A percentile compares a stretch with the other conserved stretches of the same genome.
Evolutionary conservation across 1,140 invertebrate species (phyloP).

Genomic region (Atta cephalotes): DNA sequence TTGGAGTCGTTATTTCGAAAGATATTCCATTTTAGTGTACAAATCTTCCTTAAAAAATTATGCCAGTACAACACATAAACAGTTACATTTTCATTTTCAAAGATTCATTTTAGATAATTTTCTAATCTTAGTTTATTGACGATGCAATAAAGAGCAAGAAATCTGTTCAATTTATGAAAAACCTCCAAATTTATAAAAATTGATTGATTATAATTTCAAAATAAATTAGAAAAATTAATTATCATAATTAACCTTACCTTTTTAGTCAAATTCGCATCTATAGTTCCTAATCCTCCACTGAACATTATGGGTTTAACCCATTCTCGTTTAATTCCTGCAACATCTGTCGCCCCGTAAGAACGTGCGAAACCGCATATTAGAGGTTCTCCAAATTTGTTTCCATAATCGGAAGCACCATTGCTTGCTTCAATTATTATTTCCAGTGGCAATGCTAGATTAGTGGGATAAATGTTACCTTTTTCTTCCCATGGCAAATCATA

Average conservation of each 20-base stretch:
- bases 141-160: too few relatives aligned
- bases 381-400: conserved; percentile 99
- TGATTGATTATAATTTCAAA: too few relatives aligned
- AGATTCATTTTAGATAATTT: too few relatives aligned
- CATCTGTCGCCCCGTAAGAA: conserved; percentile 93
- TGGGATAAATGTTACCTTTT: conserved; percentile 91
- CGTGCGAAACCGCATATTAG: conserved; percentile 96
- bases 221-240: neutral
- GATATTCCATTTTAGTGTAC: too few relatives aligned
- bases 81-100: too few relatives aligned
- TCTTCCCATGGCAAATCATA: conserved; percentile 97
- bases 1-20: too few relatives aligned
- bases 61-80: too few relatives aligned
- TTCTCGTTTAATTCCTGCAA: conserved; percentile 91
- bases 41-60: too few relatives aligned
- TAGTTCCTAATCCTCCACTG: conserved; percentile 96
- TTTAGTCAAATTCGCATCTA: conserved; percentile 92
- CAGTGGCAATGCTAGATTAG: conserved; percentile 95
- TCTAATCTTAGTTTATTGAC: too few relatives aligned
- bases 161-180: neutral
- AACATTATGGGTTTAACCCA: conserved; percentile 99
- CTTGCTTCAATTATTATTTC: conserved; percentile 97
- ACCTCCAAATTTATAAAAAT: neutral
- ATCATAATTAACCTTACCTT: conserved; percentile 87
- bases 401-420: conserved; percentile 99